Evolutionary conservation across 1,140 invertebrate genomes (phyloP), one percentile per base, ranked within the genome.

Genomic region (Marisa cornuarietis): DNA sequence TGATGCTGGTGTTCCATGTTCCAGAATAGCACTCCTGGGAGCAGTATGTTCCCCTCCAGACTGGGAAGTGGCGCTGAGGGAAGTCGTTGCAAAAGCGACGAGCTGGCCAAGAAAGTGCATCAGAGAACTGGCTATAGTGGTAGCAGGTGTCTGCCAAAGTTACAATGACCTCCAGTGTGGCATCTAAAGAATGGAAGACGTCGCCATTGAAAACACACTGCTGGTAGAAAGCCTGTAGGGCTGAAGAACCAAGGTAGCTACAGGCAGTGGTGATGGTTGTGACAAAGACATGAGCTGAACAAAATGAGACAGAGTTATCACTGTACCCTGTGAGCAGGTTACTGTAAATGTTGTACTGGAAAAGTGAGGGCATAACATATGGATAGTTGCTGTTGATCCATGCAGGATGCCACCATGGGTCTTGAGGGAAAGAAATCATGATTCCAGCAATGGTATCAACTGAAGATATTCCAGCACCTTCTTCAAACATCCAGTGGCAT

Each of bases 401-500:
- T 20, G 42, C 24, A 42, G 84, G 84, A 63, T 63, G 62, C 58
- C 62, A 65, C 82, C 82, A 85, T 26, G 82, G 82, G 71, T 73
- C 49, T 62, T 49, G 14, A 18, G 72, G 26, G 69, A 82, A 75
- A 6, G 18, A 24, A 61, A 84, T 76, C 10, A 74, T 65, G 11
- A 85, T 52, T 7, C 73, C 66, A 58, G 78, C 68, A 31, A 83
- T 73, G 24, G 13, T 61, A 68, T 86, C 84, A 14, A 54, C 58
- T n/a, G 79, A 18, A 24, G 52, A 51, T 18, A 22, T 62, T 2
- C 78, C 84, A 20, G 65, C 22, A 8, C 80, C 81, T 54, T 82
- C 76, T 18, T 86, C 81, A 49, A 85, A 80, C 31, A 52, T 82
- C 85, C 85, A 86, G 65, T 78, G 79, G 68, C 81, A 84, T 31